Evolutionary conservation across 2,888 invertebrate species (phyloP), one percentile per base, ranked within the genome.

Genomic region (Trichopria drosophilae): DNA sequence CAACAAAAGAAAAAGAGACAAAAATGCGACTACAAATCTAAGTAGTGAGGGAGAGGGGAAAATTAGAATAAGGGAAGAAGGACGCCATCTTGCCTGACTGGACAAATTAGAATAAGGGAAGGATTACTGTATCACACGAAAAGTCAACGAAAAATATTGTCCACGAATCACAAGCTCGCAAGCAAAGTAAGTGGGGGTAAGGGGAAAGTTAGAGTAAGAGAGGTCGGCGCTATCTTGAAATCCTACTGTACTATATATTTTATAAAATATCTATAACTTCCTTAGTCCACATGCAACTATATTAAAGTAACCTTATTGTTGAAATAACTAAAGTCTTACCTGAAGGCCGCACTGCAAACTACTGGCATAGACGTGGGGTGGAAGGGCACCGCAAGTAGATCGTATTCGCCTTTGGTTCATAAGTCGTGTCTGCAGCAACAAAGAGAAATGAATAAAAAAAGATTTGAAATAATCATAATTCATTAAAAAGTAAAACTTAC

Each of bases 351-450:
- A 92, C 73, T 95, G 93, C 3, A 88, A 68, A 37, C 92, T 93
- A 18, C 94, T 91, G 40, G 77, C 82, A 73, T 95, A 95, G 57
- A 93, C 80, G 61, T 80, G 78, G 23, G 79, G 67, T 18, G 78
- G 72, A 34, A 77, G 61, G 15, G 67, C 66, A 35, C 76, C 77
- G 24, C 69, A 65, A 19, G 78, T 72, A 37, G 80, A 80, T 23
- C 51, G 53, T 50, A 83, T 73, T 61, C 82, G 81, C 65, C 84
- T 85, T 80, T 96, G 95, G 79, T 93, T 94, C 96, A 96, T 96
- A 64, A 96, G 77, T 58, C 95, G 84, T 40, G 95, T 95, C 93
- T 94, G 78, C 31, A 82, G 81, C 52, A n/a, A n/a, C n/a, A n/a
- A n/a, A 49, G 45, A 53, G 52, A 47, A 55, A 42, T 24, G 13